Base-by-base conservation (phyloP, 2,888 invertebrate genomes). In the Morpho deidamia region DNA sequence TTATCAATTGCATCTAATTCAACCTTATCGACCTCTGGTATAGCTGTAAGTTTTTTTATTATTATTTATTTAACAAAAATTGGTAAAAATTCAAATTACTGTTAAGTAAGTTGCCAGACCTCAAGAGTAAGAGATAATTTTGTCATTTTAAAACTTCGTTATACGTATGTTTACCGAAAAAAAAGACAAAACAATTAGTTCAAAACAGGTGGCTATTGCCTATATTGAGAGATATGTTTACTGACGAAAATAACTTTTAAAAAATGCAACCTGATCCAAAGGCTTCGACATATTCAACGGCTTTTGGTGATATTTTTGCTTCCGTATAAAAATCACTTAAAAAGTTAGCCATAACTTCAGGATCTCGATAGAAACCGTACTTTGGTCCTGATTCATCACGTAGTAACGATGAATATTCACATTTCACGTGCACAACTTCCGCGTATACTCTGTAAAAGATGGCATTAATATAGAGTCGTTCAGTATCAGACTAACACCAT, bases 231-330 rank as follows among this genome's bases (percentile, higher is more conserved):
- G 11, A n/a, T 8, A 35, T 34, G n/a, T 37, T 43, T 50, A 34
- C 8, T 8, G 8, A 35, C 9, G 11, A 12, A 8, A 12, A 40
- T 23, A 23, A 23, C 23, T 23, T 1, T 23, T 23, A 23, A 23
- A 11, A 8, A 9, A 8, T 3, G 12, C 35, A 55, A 56, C 95
- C 95, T 58, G 94, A 94, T 56, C 95, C 94, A 68, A 95, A 96
- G 37, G 96, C 96, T 83, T 97, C 97, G 2, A 98, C 90, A 72
- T 94, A 98, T 58, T 92, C 92, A 7, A 97, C 90, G 0, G 86
- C 81, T 7, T 81, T 72, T 0, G 96, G 95, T 47, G 92, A 85
- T 9, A 97, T 71, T 23, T 90, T 82, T 11, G 93, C 92, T 69
- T 93, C 91, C 4, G 87, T 66, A 62, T 93, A 93, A 61, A 93